A percentile compares a stretch with the other conserved stretches of the same genome.
These are phyloP conservation scores for Norana najaformis DNA, from an alignment of 2,888 invertebrate species.

Conservation along the genomic window DNA sequence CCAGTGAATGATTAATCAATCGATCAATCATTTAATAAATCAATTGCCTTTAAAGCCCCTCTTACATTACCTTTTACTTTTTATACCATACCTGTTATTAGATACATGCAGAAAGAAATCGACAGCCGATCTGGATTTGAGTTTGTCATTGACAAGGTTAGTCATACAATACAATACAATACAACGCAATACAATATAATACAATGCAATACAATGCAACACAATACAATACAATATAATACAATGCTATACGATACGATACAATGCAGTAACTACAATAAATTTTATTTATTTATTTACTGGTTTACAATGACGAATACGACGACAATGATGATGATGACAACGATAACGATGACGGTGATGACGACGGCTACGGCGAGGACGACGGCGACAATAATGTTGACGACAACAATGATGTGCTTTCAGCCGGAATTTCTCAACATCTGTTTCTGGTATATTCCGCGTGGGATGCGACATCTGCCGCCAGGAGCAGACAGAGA, in stretches of 20 bases:
- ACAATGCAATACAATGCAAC: background rate
- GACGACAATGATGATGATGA: background rate
- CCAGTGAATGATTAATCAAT: too few relatives aligned
- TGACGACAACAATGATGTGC: background rate
- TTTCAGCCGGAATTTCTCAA: constrained; percentile 88
- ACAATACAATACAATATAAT: background rate
- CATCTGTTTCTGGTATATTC: constrained; percentile 98
- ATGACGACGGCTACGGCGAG: background rate
- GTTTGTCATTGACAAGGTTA: constrained; percentile 56
- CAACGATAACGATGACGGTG: background rate
- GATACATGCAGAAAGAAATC: constrained; percentile 54
- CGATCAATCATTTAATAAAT: too few relatives aligned
- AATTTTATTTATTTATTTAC: background rate
- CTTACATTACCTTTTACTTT: background rate
- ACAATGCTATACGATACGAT: too few relatives aligned
- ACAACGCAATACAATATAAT: background rate
- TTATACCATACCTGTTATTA: constrained; percentile 41
- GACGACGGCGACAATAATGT: background rate
- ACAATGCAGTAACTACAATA: background rate
- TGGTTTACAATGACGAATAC: background rate
- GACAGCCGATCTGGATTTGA: constrained; percentile 52
- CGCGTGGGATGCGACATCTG: constrained; percentile 72
- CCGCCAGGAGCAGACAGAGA: constrained; percentile 72
- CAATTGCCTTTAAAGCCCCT: too few relatives aligned
- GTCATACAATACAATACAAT: constrained; percentile 4